A percentile compares a stretch with the other conserved stretches of the same genome.
phyloP scores from a whole-genome alignment of 1,140 invertebrate species.

The Tribolium madens region DNA sequence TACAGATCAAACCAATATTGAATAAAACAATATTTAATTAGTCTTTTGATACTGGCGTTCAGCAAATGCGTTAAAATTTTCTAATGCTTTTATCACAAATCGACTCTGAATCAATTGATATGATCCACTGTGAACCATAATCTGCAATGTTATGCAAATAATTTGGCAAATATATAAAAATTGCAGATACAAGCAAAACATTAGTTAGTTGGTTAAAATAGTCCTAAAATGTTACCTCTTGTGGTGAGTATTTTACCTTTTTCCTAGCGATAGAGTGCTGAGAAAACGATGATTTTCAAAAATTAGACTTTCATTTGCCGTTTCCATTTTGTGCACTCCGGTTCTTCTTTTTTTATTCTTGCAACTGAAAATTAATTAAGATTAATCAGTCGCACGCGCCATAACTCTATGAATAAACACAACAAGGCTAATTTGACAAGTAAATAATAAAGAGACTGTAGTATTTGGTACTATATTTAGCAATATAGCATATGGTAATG shows the following conservation, averaged over 20 bases:
- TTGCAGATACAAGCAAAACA: background rate
- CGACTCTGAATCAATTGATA: background rate
- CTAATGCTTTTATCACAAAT: background rate
- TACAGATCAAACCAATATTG: background rate
- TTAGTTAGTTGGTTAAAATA: background rate
- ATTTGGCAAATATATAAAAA: background rate
- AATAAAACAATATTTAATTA: background rate
- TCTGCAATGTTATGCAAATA: background rate
- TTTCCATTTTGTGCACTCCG: conserved; percentile 62
- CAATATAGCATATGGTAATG: conserved; percentile 29
- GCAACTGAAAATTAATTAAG: conserved; percentile 39
- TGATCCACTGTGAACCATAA: background rate
- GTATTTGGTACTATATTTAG: conserved; percentile 40
- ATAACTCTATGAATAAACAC: background rate
- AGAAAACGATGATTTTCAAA: conserved; percentile 62
- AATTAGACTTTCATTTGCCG: conserved; percentile 57
- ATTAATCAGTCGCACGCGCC: background rate
- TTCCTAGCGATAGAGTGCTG: conserved; percentile 60
- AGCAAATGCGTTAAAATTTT: too few species aligned
- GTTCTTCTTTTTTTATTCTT: conserved; percentile 56
- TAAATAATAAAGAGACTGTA: background rate
- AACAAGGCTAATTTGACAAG: background rate
- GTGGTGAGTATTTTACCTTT: conserved; percentile 59
- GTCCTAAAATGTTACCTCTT: background rate
- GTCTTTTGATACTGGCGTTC: background rate